Evolutionary conservation across 2,797 vertebrate species (phyloP).

Genomic region (Schizopygopsis malacanthus): DNA sequence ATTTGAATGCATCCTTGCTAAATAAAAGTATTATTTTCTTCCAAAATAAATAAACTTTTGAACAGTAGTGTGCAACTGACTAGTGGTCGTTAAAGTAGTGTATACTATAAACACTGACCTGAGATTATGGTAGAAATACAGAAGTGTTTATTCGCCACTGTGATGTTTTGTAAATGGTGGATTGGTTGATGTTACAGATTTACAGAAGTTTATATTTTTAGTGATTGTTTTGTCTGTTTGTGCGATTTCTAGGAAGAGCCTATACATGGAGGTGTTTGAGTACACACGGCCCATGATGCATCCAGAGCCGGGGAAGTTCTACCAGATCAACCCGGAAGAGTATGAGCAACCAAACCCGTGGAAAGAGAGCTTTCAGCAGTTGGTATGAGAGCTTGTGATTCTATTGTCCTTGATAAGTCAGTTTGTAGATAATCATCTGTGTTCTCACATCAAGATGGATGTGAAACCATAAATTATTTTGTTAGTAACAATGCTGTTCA

Average conservation of each 20-base stretch:
- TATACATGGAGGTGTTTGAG: constrained; percentile 99
- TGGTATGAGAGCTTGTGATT: constrained; percentile 80
- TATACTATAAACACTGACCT: background rate
- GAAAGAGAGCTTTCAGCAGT: constrained; percentile 99
- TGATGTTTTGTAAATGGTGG: background rate
- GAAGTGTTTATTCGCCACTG: background rate
- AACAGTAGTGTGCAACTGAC: background rate
- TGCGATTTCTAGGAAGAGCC: constrained; percentile 87
- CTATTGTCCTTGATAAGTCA: background rate
- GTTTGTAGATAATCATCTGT: background rate
- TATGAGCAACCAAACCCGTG: constrained; percentile 98
- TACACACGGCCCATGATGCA: constrained; percentile 99
- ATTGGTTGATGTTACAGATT: background rate
- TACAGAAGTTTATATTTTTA: background rate
- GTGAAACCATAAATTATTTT: constrained; percentile 23
- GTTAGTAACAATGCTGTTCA: background rate
- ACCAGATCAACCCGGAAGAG: constrained; percentile 98
- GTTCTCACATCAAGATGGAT: background rate
- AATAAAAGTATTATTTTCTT: background rate
- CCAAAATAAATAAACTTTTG: background rate
- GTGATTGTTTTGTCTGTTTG: constrained; percentile 3
- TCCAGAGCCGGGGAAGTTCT: constrained; percentile 98
- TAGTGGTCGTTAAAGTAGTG: too few species aligned
- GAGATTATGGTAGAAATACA: background rate
- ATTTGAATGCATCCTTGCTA: background rate